These are phyloP conservation scores for Grammomys dolichurus DNA, from an alignment of 2,113 vertebrate genomes.

Conservation along the genomic window DNA sequence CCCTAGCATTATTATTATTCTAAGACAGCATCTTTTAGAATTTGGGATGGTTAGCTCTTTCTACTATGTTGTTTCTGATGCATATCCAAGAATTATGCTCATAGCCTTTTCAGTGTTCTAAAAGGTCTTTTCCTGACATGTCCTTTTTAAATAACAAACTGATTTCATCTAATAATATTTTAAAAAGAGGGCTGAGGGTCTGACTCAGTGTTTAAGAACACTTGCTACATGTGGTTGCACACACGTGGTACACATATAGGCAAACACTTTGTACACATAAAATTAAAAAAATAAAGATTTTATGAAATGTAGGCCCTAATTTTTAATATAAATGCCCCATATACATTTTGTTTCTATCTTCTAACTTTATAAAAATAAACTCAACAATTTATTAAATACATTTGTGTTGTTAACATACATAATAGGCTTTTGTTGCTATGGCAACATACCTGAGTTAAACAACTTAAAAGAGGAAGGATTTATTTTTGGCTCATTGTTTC, in stretches of 20 bases:
- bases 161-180: background rate
- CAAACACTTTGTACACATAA: background rate
- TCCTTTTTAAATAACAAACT: background rate
- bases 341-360: slow-evolving; percentile 15
- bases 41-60: background rate
- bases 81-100: background rate
- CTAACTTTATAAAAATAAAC: slow-evolving; percentile 37
- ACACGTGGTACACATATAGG: background rate
- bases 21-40: background rate
- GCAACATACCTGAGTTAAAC: background rate
- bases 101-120: background rate
- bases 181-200: background rate
- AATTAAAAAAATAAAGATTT: background rate
- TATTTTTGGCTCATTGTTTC: background rate
- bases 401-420: background rate
- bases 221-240: background rate
- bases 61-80: background rate
- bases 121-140: background rate
- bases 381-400: background rate
- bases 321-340: background rate
- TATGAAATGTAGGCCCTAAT: background rate
- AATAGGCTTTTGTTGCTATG: background rate
- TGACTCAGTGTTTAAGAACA: background rate
- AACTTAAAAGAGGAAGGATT: background rate
- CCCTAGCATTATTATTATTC: background rate